phyloP scores from a whole-genome alignment of 2,113 vertebrate species.

The Osmerus mordax region DNA sequence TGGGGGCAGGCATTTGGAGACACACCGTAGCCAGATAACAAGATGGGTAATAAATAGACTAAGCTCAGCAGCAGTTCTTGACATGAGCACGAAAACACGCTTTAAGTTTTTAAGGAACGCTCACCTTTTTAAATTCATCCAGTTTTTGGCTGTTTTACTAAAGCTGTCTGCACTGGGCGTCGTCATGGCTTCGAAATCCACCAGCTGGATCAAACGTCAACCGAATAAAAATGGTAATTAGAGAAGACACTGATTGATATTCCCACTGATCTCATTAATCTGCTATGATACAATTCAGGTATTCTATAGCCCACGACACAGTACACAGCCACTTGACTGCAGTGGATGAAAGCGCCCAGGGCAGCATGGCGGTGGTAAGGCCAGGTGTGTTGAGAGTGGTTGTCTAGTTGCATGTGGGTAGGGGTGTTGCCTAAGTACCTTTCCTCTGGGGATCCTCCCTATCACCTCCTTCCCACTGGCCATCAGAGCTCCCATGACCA shows the following conservation, averaged over 20 bases:
- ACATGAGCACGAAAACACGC: not conserved
- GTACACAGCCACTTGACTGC: not conserved
- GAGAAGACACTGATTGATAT: not conserved
- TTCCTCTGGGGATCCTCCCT: slow-evolving; percentile 94
- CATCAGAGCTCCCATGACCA: slow-evolving; percentile 95
- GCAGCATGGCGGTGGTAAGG: no score
- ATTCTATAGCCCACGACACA: no score
- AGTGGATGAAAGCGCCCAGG: no score
- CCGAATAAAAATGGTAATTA: not conserved
- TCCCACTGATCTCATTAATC: not conserved
- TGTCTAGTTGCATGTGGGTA: not conserved
- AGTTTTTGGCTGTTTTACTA: slow-evolving; percentile 87
- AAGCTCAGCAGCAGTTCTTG: not conserved
- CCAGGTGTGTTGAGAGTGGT: no score
- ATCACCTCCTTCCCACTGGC: slow-evolving; percentile 94
- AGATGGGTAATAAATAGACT: no score
- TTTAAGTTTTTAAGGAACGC: not conserved
- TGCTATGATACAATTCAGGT: not conserved
- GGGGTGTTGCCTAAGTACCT: slow-evolving; percentile 66
- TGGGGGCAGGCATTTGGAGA: not conserved
- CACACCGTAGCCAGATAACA: no score
- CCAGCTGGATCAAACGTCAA: slow-evolving; percentile 73
- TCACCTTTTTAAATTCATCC: slow-evolving; percentile 96
- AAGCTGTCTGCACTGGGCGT: slow-evolving; percentile 88
- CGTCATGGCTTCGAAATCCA: slow-evolving; percentile 98